Base-by-base conservation (phyloP, 1,140 invertebrate genomes). In the Lasioglossum baleicum region DNA sequence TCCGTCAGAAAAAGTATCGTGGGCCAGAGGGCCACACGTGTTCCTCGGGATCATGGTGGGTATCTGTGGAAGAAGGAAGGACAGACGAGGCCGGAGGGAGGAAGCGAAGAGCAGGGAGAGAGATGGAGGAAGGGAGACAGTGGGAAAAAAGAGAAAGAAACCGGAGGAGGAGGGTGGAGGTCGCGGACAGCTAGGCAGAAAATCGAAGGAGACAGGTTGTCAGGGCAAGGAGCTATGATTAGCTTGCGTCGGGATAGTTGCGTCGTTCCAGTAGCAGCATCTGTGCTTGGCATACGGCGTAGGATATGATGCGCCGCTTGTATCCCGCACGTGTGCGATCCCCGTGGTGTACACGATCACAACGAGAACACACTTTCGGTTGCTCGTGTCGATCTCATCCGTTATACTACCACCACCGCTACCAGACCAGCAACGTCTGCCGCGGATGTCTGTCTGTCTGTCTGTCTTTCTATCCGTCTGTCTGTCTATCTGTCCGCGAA, bases 121-220 rank as follows among this genome's bases (percentile, higher is more conserved):
- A 51, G 48, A 5, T 11, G 42, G 42, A 35, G 35, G 35, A 35
- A 35, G 35, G 5, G 35, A 35, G 35, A 35, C 35, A 35, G 35
- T 4, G 35, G 35, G 42, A 26, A 64, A 48, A 70, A 42, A 58
- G 64, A 44, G 20, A 22, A 61, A 48, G 71, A 42, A 61, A 77
- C 42, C 35, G 60, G 61, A 26, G 56, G 53, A 31, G 75, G 80
- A 81, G 60, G 67, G 71, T 71, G 80, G 73, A 84, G 82, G 81
- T 84, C 72, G 83, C 80, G 83, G 90, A 91, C 86, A 88, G 89
- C 83, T 89, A 90, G 88, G 89, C 91, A 88, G 89, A 92, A 93
- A 93, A 93, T 92, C 90, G 87, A 89, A 92, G 91, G 92, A 93
- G 92, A 92, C 92, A 93, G 92, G 92, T 93, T 93, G 92, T 93